Evolutionary conservation across 2,888 invertebrate species (phyloP), one percentile per base, ranked within the genome.

Genomic region (Tetanocera ferruginea): DNA sequence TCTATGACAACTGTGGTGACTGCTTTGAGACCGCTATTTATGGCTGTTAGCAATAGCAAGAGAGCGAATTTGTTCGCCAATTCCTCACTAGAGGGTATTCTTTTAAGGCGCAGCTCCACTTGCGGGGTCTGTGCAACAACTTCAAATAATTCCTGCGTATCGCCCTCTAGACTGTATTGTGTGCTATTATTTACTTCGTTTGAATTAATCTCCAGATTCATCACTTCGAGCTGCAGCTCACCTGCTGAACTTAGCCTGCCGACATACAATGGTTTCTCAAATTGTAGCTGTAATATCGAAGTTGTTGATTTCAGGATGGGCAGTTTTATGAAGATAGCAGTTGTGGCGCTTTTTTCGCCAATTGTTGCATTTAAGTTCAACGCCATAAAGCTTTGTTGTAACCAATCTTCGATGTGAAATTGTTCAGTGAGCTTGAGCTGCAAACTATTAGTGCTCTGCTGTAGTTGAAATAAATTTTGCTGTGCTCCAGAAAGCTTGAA

Each of bases 221-320:
- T 80, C 14, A 76, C 74, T 72, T 80, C 82, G 37, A 83, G n/a
- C 6, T 75, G 37, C 52, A 84, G 69, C 5, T 70, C 71, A 71
- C 79, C 69, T 43, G 76, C 73, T 51, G 76, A 77, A n/a, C 78
- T 82, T 0, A 83, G 14, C 17, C 73, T 76, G 8, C 83, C 84
- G 25, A 78, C 62, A 70, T 84, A 85, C 1, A 82, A 25, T 0
- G 81, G 72, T 66, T 82, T 78, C 37, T 83, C 82, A 78, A 84
- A 84, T 43, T 81, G 76, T 34, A 80, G 81, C 25, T 73, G 64
- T 9, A 9, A 3, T 17, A 80, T 72, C 67, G 72, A 0, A 72
- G 17, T 23, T 31, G 11, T 8, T 3, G 34, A 34, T 75, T 55
- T 52, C 23, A 25, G 28, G 52, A 64, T 57, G 25, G 80, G 82